Percentiles rank a stretch among this genome's conserved stretches.
These are phyloP conservation scores for Stigmatopora nigra DNA, from an alignment of 2,113 vertebrate species.

Conservation along the genomic window DNA sequence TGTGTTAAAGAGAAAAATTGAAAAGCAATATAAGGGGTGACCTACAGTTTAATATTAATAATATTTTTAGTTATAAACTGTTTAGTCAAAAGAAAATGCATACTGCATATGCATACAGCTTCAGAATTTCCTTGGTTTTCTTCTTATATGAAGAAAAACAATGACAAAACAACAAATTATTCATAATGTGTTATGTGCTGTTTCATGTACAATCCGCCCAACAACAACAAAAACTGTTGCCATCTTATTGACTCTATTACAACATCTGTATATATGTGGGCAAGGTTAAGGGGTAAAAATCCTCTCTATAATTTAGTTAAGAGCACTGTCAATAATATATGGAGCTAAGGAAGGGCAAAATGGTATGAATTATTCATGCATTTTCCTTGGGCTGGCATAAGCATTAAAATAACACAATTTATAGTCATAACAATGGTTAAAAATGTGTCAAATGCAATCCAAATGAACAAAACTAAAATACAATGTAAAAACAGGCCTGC, in stretches of 20 bases:
- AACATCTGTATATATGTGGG: conserved; percentile 20
- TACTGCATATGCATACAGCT: too few species aligned
- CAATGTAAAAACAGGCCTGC: conserved; percentile 12
- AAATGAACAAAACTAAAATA: conserved; percentile 20
- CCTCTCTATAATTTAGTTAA: conserved; percentile 53
- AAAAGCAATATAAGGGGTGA: not conserved
- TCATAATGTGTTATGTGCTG: not conserved
- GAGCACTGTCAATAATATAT: conserved; percentile 60
- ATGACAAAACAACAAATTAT: not conserved
- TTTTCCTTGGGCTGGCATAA: conserved; percentile 41
- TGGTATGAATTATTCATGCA: conserved; percentile 66
- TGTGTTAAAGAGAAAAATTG: conserved; percentile 6
- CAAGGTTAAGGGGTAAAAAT: conserved; percentile 36
- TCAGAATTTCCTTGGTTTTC: not conserved
- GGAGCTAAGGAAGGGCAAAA: conserved; percentile 53
- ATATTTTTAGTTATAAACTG: too few species aligned
- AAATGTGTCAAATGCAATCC: conserved; percentile 32
- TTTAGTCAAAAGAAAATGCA: too few species aligned
- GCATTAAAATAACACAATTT: conserved; percentile 53
- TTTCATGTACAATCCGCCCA: not conserved
- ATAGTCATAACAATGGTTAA: conserved; percentile 46
- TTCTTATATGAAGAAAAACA: not conserved
- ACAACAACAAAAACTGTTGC: conserved; percentile 26
- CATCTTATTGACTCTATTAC: conserved; percentile 54
- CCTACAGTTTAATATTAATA: not conserved